Percentiles rank a stretch among this genome's conserved stretches.
Evolutionary conservation across 2,113 vertebrate species (phyloP).

Genomic region (Anguilla japonica): DNA sequence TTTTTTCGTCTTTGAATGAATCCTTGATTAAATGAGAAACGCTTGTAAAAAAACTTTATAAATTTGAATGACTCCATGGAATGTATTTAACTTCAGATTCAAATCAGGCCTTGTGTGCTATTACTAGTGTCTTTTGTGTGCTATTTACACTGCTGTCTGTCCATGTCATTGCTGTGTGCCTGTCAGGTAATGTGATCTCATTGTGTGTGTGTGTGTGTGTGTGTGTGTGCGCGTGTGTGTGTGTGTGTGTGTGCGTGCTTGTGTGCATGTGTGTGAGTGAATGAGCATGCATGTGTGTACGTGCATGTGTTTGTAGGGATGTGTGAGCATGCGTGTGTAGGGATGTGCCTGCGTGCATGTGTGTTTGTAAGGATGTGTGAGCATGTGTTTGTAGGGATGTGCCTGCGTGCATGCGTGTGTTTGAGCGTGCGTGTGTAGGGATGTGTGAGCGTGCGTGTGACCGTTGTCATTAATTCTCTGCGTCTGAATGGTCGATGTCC

Average conservation of each 20-base stretch:
- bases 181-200: no score
- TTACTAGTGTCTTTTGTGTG: not conserved
- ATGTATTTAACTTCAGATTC: no score
- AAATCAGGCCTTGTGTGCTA: not conserved
- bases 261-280: no score
- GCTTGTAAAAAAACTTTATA: not conserved
- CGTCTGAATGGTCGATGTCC: slow-evolving; percentile 11
- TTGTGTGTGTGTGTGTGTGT: not conserved
- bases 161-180: no score
- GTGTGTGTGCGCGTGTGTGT: not conserved
- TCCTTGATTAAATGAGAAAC: not conserved
- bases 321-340: not conserved
- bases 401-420: not conserved
- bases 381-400: not conserved
- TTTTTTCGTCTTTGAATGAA: not conserved
- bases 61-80: not conserved
- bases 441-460: not conserved
- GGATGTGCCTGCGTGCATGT: not conserved
- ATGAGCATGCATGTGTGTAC: no score
- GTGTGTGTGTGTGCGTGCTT: no score
- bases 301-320: no score
- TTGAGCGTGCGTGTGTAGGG: not conserved
- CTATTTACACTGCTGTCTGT: not conserved
- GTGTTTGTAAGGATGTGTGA: no score
- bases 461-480: not conserved